phyloP scores from a whole-genome alignment of 2,888 invertebrate genomes.

The Amphiduros pacificus region DNA sequence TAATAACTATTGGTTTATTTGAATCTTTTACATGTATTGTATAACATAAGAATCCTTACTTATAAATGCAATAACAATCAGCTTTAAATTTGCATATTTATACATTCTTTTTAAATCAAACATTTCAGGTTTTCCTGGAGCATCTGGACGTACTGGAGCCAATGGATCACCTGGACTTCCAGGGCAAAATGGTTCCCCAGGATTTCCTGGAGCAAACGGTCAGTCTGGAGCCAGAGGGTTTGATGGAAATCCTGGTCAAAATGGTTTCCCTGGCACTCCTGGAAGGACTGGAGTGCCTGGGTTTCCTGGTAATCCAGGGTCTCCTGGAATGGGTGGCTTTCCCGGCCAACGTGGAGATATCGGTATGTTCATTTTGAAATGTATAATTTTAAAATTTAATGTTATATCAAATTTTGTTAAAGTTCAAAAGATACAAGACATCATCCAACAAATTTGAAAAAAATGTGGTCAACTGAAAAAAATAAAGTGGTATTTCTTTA shows the following conservation, averaged over 20 bases:
- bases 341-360: conserved; percentile 1
- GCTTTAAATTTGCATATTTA: background rate
- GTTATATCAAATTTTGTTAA: too few species aligned
- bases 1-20: too few species aligned
- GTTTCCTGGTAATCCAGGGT: background rate
- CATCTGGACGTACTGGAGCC: conserved; percentile 6
- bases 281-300: conserved; percentile 10
- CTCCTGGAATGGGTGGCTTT: conserved; percentile 1
- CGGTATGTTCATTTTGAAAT: too few species aligned
- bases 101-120: background rate
- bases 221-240: conserved; percentile 3
- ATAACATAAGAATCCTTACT: too few species aligned
- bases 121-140: background rate
- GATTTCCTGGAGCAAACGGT: conserved; percentile 11
- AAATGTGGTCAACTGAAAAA: too few species aligned
- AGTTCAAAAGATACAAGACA: too few species aligned
- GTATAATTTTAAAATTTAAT: too few species aligned
- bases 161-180: conserved; percentile 12
- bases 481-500: too few species aligned
- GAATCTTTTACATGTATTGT: too few species aligned
- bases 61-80: background rate
- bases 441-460: too few species aligned
- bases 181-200: conserved; percentile 6
- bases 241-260: conserved; percentile 21
- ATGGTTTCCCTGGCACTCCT: background rate